Evolutionary conservation across 2,113 vertebrate species (phyloP), one percentile per base, ranked within the genome.

Genomic region (Lagenorhynchus albirostris): DNA sequence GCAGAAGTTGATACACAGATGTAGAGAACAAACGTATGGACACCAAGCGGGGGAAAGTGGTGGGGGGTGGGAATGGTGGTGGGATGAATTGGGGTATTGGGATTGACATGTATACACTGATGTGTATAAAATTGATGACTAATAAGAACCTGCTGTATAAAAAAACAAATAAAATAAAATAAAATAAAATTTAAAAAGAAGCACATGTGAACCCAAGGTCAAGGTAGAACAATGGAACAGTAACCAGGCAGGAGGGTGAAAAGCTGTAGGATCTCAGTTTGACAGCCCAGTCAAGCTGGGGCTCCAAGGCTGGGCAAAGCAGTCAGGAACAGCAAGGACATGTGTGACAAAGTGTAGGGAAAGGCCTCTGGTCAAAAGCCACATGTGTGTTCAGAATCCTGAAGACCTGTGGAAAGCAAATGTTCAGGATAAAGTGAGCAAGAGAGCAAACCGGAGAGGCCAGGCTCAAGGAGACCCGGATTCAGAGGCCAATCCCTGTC

Each of bases 351-450:
- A 95, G 67, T 33, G 26, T 20, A 94, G 21, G 7, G 31, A 86
- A 70, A 85, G 33, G 6, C 31, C n/a, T 89, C 63, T 70, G 26
- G 63, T 65, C 36, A 65, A 77, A 77, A 60, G 17, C 26, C 50
- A 63, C 60, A 33, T 36, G 47, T 47, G 31, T 80, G 36, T 90
- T 90, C 80, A 93, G 55, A 89, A 94, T 79, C 18, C 41, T 44
- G 21, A 87, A 96, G 50, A 81, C 44, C 36, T 92, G 55, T 29
- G 82, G 80, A 96, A 94, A 90, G 55, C 63, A 95, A 83, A 89
- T 36, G 44, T n/a, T 74, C 7, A 94, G 53, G 10, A 87, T 25
- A 86, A 92, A 80, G 41, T n/a, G 23, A 94, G 53, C 71, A 87
- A 77, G 36, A 84, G 2, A 79, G 44, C 18, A 87, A 79, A 92